phyloP scores from a whole-genome alignment of 1,140 invertebrate species.

The Zaprionus tsacasi region DNA sequence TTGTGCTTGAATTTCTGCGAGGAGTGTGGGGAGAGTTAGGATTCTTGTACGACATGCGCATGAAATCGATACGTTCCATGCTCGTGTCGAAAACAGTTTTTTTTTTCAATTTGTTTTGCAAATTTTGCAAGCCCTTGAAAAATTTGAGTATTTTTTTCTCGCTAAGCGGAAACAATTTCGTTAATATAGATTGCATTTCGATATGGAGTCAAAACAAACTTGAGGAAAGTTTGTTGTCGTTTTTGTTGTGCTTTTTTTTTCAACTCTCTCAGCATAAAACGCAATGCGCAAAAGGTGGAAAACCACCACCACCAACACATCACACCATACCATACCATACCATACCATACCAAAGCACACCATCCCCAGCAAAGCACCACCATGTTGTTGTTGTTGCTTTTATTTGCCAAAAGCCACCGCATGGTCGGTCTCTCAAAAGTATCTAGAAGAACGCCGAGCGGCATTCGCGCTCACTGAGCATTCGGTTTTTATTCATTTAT shows the following conservation, averaged over 20 bases:
- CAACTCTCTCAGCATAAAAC: slow-evolving; percentile 42
- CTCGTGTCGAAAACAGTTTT: slow-evolving; percentile 33
- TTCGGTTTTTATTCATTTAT: slow-evolving; percentile 10
- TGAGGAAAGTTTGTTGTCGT: slow-evolving; percentile 4
- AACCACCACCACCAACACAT: slow-evolving; percentile 33
- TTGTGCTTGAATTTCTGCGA: slow-evolving; percentile 14
- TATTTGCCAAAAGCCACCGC: slow-evolving; percentile 51
- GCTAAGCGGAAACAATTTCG: slow-evolving; percentile 37
- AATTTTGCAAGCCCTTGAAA: slow-evolving; percentile 53
- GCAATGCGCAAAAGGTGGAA: slow-evolving; percentile 73
- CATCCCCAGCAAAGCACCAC: slow-evolving; percentile 21
- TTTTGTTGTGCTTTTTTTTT: not conserved
- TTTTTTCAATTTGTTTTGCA: slow-evolving; percentile 46
- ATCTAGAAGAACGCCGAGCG: slow-evolving; percentile 65
- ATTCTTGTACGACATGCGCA: slow-evolving; percentile 61
- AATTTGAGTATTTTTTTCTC: not conserved
- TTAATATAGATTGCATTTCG: slow-evolving; percentile 32
- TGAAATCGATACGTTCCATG: slow-evolving; percentile 71
- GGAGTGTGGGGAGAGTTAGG: not conserved
- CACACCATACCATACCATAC: not conserved
- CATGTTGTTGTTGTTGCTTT: slow-evolving; percentile 23
- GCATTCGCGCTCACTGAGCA: slow-evolving; percentile 37
- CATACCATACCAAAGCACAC: not conserved
- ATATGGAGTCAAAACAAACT: slow-evolving; percentile 33
- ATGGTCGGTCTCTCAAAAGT: slow-evolving; percentile 60